These are phyloP conservation scores for Tinea pellionella DNA, from an alignment of 2,888 invertebrate species.

Conservation along the genomic window DNA sequence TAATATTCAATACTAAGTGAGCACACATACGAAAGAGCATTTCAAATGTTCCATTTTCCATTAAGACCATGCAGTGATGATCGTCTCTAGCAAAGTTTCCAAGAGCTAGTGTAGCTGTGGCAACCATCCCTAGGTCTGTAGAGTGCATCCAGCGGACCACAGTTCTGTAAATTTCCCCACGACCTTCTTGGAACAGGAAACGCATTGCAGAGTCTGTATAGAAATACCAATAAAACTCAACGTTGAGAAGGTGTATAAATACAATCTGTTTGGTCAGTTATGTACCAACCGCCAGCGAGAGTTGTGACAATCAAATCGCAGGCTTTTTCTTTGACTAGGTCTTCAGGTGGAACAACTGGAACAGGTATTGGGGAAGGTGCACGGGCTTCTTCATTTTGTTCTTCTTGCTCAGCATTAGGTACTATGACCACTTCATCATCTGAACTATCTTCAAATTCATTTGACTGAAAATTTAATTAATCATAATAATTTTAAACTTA, in stretches of 20 bases:
- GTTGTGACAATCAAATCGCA: slow-evolving; percentile 88
- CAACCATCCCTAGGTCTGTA: slow-evolving; percentile 77
- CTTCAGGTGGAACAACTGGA: background rate
- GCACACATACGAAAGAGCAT: slow-evolving; percentile 71
- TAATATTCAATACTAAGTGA: too few relatives aligned
- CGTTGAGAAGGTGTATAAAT: background rate
- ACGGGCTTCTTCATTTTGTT: too few relatives aligned
- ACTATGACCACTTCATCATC: slow-evolving; percentile 40
- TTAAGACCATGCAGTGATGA: slow-evolving; percentile 85
- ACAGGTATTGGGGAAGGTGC: too few relatives aligned
- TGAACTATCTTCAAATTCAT: slow-evolving; percentile 26
- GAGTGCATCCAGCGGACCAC: slow-evolving; percentile 84
- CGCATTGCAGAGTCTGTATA: slow-evolving; percentile 81
- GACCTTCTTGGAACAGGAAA: slow-evolving; percentile 79
- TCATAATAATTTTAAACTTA: too few relatives aligned
- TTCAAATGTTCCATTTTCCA: slow-evolving; percentile 79
- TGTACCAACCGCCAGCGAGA: slow-evolving; percentile 79
- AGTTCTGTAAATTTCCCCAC: slow-evolving; percentile 76
- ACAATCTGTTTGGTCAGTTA: background rate
- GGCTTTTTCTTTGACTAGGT: slow-evolving; percentile 78
- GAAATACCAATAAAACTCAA: too few relatives aligned
- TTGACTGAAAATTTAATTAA: background rate
- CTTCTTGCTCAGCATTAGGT: slow-evolving; percentile 64
- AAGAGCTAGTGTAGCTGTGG: slow-evolving; percentile 86
- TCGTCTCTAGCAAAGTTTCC: slow-evolving; percentile 93